Conservation (phyloP, 2,113 vertebrate species). For the Corvus moneduloides region DNA sequence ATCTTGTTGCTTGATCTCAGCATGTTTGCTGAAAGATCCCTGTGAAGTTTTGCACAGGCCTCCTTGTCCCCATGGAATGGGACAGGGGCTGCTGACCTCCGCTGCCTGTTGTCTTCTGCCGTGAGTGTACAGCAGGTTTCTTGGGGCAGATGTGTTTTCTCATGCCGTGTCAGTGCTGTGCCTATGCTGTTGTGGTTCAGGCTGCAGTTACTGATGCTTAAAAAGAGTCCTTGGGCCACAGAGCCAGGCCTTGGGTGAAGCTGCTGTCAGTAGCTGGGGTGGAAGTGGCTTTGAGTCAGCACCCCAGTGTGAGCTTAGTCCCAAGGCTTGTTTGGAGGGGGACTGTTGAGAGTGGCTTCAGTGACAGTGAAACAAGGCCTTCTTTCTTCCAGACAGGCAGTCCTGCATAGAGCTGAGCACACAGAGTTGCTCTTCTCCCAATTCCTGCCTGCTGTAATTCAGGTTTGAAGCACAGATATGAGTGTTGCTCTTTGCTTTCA, state of each 20-base stretch:
- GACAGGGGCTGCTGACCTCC: neutral
- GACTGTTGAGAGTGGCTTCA: neutral
- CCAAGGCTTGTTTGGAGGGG: neutral
- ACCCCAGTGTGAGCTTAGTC: neutral
- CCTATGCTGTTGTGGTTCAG: neutral
- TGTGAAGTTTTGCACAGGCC: neutral
- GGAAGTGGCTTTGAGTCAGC: neutral
- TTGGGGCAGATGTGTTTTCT: neutral
- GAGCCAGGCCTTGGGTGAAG: neutral
- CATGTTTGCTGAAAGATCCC: neutral
- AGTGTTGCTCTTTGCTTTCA: slow-evolving; percentile 51
- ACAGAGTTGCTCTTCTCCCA: neutral
- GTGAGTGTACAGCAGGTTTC: neutral
- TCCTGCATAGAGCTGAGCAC: neutral
- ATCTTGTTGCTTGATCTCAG: neutral
- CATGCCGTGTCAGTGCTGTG: rapidly evolving
- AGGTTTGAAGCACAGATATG: neutral
- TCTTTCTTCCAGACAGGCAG: neutral
- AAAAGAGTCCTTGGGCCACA: neutral
- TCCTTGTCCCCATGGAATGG: slow-evolving; percentile 61
- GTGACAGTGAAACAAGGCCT: neutral
- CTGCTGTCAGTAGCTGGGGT: neutral
- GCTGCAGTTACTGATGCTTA: neutral
- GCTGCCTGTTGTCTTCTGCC: neutral
- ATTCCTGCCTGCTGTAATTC: neutral